Evolutionary conservation across 2,113 vertebrate species (phyloP).

Genomic region (Spheniscus mendiculus): DNA sequence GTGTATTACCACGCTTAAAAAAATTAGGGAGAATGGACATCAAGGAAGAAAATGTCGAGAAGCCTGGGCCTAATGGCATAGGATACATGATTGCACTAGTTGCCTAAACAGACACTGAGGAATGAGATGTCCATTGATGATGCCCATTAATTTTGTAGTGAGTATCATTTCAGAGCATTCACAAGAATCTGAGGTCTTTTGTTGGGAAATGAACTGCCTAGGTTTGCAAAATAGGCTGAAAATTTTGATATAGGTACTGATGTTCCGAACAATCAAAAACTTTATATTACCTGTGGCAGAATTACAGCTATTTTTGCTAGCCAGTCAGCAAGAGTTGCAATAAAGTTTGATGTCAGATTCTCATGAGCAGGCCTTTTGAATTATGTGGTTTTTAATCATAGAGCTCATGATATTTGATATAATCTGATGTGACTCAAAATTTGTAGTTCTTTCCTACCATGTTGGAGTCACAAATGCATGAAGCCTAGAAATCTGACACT

Average conservation of each 20-base stretch:
- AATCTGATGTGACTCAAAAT: neutral
- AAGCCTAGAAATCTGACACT: neutral
- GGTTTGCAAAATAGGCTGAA: neutral
- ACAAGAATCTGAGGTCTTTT: neutral
- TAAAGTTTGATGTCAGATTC: neutral
- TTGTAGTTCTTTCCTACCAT: neutral
- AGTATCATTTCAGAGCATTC: neutral
- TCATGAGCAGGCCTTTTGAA: neutral
- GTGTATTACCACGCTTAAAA: neutral
- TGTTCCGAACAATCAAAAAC: neutral
- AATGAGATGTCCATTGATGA: neutral
- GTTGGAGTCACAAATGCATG: neutral
- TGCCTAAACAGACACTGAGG: neutral
- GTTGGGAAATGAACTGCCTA: neutral
- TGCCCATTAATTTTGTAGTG: neutral
- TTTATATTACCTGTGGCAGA: neutral
- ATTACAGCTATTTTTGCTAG: neutral
- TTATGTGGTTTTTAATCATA: neutral
- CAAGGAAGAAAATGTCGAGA: neutral
- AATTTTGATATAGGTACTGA: accelerated
- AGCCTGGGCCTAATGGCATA: neutral
- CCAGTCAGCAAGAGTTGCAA: neutral
- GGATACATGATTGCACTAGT: neutral
- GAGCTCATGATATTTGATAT: accelerated
- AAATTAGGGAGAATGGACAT: neutral